Percentiles rank a stretch among this genome's conserved stretches.
Conservation (phyloP, 2,797 vertebrate species). For the Sus cebifrons region DNA sequence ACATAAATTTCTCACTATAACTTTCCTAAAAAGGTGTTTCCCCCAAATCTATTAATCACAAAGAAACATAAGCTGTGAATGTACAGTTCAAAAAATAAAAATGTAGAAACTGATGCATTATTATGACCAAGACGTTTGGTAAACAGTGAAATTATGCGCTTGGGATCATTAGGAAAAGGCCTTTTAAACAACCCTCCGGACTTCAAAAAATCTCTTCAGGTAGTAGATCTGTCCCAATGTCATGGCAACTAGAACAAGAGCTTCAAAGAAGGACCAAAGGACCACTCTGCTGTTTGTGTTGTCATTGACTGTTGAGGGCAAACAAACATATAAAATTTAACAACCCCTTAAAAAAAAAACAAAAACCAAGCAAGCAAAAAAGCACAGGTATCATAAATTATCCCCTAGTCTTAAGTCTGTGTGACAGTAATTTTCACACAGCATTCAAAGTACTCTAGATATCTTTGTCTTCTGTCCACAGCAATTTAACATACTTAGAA, state of each 20-base stretch:
- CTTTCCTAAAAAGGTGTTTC: constrained; percentile 86
- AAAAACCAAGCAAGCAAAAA: neutral
- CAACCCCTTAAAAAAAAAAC: neutral
- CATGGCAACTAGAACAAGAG: constrained; percentile 99
- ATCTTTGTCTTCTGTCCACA: neutral
- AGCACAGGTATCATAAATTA: neutral
- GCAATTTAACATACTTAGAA: neutral
- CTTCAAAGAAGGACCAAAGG: constrained; percentile 99
- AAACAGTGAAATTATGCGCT: constrained; percentile 89
- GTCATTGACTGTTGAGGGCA: constrained; percentile 95
- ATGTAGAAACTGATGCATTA: constrained; percentile 88
- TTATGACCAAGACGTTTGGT: constrained; percentile 91
- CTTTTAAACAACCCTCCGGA: constrained; percentile 97
- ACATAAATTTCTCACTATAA: constrained; percentile 86
- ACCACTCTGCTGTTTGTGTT: constrained; percentile 99
- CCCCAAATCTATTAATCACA: constrained; percentile 86
- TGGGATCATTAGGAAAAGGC: constrained; percentile 84
- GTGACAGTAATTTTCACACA: neutral
- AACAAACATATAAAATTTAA: constrained; percentile 64
- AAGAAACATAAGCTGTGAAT: constrained; percentile 87
- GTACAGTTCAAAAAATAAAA: constrained; percentile 90
- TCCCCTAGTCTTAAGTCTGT: neutral
- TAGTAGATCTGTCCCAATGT: constrained; percentile 99
- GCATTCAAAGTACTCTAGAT: neutral
- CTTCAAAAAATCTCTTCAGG: constrained; percentile 99